Base-by-base conservation (phyloP, 2,888 invertebrate species). In the Drosophila paracracens region DNA sequence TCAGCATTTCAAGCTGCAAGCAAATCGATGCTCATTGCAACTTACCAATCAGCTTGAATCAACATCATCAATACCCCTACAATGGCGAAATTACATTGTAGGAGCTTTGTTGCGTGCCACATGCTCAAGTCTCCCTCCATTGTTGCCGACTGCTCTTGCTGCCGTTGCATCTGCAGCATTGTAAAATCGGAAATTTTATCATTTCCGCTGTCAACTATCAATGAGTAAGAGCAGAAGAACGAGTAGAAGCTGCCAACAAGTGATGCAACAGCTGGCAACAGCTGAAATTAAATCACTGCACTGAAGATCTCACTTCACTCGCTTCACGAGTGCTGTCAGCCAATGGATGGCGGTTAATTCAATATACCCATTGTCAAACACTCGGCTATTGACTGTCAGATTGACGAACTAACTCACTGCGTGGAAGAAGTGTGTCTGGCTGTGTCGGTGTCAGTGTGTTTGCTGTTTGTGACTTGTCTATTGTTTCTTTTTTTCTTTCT, bases 161-260 rank as follows among this genome's bases (percentile, higher is more conserved):
- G 27, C 25, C 25, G 8, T 25, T 43, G 69, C 62, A 13, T 8
- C 46, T 46, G 62, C 21, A 61, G 66, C 64, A 73, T 51, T 69
- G 72, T 48, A 52, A 48, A 60, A 80, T 67, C 81, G 87, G 79
- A 87, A 81, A 87, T 89, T 81, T 89, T 89, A 89, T 84, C 77
- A 87, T 89, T 87, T 89, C 76, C 85, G 74, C 79, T 73, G 72
- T 88, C 85, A 57, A 43, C 57, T 31, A 50, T 29, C 40, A 57
- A 25, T 33, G 38, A 56, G 25, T n/a, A 18, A 27, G 77, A 73
- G 57, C 58, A 57, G 67, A 7, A 29, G 38, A 56, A 29, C 74
- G 25, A 10, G 8, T 7, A 8, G 54, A n/a, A 38, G 61, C 63
- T 72, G 78, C 71, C 74, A 77, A 64, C 52, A 76, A 76, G 33